Percentiles rank a stretch among this genome's conserved stretches.
phyloP scores from a whole-genome alignment of 2,888 invertebrate species.

The Cataglyphis rosenhaueri region DNA sequence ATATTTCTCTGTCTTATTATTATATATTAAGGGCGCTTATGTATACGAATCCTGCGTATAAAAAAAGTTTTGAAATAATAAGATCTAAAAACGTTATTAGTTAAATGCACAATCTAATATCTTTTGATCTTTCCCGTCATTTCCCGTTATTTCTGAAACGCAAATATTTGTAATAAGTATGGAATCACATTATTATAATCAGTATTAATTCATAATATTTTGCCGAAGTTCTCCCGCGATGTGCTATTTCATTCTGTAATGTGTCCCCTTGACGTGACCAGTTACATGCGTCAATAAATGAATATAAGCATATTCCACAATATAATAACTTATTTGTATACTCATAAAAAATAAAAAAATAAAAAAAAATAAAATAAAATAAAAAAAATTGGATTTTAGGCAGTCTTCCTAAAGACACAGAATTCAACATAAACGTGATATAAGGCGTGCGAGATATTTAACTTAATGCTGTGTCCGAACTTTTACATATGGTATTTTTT shows the following conservation, averaged over 20 bases:
- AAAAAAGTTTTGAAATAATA: slow-evolving; percentile 45
- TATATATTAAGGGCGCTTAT: slow-evolving; percentile 18
- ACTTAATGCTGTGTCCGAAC: slow-evolving; percentile 73
- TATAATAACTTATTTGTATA: background rate
- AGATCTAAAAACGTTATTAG: slow-evolving; percentile 17
- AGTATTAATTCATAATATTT: slow-evolving; percentile 17
- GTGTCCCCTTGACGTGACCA: too few relatives aligned
- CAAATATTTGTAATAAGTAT: slow-evolving; percentile 26
- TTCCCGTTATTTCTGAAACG: background rate
- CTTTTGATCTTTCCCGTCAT: slow-evolving; percentile 27
- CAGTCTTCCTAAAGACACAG: slow-evolving; percentile 59
- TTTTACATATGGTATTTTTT: slow-evolving; percentile 62
- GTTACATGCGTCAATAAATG: background rate
- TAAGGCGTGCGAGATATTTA: slow-evolving; percentile 31
- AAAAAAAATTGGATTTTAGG: background rate
- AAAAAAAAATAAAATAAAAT: too few relatives aligned
- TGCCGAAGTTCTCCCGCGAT: slow-evolving; percentile 6
- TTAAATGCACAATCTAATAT: slow-evolving; percentile 18
- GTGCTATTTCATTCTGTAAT: background rate
- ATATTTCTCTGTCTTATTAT: slow-evolving; percentile 14
- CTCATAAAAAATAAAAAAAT: slow-evolving; percentile 5
- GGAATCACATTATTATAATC: slow-evolving; percentile 23
- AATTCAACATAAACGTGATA: slow-evolving; percentile 54
- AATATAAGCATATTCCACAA: background rate
- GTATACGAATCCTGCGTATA: slow-evolving; percentile 33